Conservation (phyloP, 2,888 invertebrate genomes). For the Phengaris alcon region DNA sequence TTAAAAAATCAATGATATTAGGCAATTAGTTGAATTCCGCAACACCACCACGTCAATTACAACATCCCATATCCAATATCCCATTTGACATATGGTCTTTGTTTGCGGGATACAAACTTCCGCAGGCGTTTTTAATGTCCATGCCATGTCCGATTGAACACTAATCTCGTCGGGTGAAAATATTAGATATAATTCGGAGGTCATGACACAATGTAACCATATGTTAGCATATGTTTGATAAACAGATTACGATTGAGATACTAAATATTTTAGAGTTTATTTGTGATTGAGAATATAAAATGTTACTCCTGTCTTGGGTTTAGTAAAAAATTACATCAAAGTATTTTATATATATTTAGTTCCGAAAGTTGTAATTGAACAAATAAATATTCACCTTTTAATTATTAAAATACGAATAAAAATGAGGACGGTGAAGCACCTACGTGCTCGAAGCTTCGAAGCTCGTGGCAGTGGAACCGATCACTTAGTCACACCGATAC, state of each 20-base stretch:
- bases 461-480: slow-evolving; percentile 65
- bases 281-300: not conserved
- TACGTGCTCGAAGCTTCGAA: slow-evolving; percentile 61
- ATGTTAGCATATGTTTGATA: not conserved
- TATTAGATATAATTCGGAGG: slow-evolving; percentile 39
- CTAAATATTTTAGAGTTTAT: not conserved
- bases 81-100: slow-evolving; percentile 64
- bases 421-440: slow-evolving; percentile 63
- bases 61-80: slow-evolving; percentile 41
- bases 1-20: slow-evolving; percentile 38
- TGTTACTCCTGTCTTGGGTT: not conserved
- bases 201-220: not conserved
- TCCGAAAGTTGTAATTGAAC: too few relatives aligned
- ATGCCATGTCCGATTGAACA: slow-evolving; percentile 42
- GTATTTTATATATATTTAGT: not conserved
- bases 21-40: slow-evolving; percentile 39
- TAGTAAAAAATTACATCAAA: not conserved
- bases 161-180: slow-evolving; percentile 42
- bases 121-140: slow-evolving; percentile 47
- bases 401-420: slow-evolving; percentile 21
- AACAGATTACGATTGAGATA: not conserved
- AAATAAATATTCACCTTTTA: slow-evolving; percentile 37
- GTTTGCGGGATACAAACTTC: slow-evolving; percentile 47
- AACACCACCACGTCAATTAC: slow-evolving; percentile 54
- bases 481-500: slow-evolving; percentile 70